Conservation (phyloP, 2,113 vertebrate species). For the Myotis lucifugus region DNA sequence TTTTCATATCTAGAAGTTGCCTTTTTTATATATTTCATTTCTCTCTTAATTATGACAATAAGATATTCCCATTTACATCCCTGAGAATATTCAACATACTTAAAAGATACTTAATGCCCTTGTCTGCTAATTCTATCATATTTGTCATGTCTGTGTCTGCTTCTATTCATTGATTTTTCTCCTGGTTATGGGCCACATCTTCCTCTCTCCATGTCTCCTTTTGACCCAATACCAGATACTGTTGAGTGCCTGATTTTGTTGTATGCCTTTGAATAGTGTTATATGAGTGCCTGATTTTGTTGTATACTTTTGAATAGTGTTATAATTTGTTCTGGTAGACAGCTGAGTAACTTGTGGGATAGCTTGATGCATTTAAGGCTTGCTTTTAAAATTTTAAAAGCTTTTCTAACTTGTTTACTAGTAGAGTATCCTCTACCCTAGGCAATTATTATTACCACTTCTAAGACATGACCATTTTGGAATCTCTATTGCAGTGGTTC, state of each 20-base stretch:
- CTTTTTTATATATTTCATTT: neutral
- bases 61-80: neutral
- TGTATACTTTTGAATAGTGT: neutral
- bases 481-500: neutral
- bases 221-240: neutral
- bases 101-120: neutral
- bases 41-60: neutral
- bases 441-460: neutral
- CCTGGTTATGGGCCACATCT: neutral
- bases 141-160: neutral
- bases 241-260: neutral
- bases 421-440: neutral
- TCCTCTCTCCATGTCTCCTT: neutral
- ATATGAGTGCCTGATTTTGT: neutral
- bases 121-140: neutral
- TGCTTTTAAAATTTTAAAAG: neutral
- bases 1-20: neutral
- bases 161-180: neutral
- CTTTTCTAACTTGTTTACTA: neutral
- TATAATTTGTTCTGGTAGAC: neutral
- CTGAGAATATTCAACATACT: neutral
- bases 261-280: neutral
- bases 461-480: neutral
- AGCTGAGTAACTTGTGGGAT: neutral
- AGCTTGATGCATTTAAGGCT: neutral